These are phyloP conservation scores for Gastrophysa polygoni DNA, from an alignment of 2,888 invertebrate genomes.

Conservation along the genomic window DNA sequence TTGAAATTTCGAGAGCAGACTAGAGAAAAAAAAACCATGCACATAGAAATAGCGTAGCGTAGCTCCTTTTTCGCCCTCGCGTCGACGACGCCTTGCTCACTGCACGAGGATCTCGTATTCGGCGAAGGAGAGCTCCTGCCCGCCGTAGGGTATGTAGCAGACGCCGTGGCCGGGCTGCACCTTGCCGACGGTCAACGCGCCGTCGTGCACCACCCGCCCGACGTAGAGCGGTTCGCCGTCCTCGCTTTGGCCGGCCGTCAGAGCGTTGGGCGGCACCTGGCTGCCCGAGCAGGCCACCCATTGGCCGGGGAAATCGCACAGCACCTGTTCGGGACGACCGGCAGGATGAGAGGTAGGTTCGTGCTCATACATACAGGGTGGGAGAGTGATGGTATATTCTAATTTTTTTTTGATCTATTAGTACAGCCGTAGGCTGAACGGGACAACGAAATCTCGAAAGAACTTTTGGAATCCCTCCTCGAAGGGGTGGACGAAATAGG, in stretches of 20 bases:
- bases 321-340: constrained; percentile 19
- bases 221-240: constrained; percentile 81
- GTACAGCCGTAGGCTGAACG: no score
- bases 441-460: no score
- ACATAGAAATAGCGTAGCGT: no score
- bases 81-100: constrained; percentile 46
- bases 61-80: no score
- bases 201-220: constrained; percentile 79
- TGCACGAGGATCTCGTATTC: constrained; percentile 78
- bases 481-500: no score
- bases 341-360: no score
- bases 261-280: constrained; percentile 73
- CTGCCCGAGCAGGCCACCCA: constrained; percentile 59
- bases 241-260: constrained; percentile 72
- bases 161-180: constrained; percentile 77
- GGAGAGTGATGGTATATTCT: no score
- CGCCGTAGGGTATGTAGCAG: constrained; percentile 83
- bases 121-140: constrained; percentile 78
- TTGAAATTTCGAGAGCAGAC: no score
- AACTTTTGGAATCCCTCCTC: no score
- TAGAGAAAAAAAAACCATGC: no score
- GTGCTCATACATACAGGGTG: no score
- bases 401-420: no score
- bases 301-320: constrained; percentile 55
- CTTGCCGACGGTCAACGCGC: constrained; percentile 78